Percentiles rank a stretch among this genome's conserved stretches.
Evolutionary conservation across 2,888 invertebrate species (phyloP).

Genomic region (Pheosia tremula): DNA sequence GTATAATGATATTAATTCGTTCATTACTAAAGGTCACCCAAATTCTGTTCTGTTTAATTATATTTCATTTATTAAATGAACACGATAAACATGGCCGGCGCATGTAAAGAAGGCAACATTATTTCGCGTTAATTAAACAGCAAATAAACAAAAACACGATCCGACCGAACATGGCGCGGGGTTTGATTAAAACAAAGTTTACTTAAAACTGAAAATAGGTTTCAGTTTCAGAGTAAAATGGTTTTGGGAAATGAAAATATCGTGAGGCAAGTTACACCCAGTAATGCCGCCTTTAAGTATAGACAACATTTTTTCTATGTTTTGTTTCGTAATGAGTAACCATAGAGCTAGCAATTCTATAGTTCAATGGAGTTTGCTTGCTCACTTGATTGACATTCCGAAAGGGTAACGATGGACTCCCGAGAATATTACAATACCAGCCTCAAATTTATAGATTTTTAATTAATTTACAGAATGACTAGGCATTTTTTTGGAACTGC

Average conservation of each 20-base stretch:
- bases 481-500: no score
- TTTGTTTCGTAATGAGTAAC: no score
- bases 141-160: constrained; percentile 33
- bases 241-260: constrained; percentile 1
- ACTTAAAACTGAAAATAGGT: constrained; percentile 1
- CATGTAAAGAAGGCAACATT: constrained; percentile 33
- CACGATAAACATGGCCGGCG: constrained; percentile 23
- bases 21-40: not conserved
- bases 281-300: no score
- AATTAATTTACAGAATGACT: no score
- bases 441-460: no score
- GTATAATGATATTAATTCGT: not conserved
- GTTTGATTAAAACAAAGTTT: constrained; percentile 25
- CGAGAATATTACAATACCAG: no score
- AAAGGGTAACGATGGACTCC: no score
- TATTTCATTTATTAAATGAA: constrained; percentile 20
- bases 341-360: no score
- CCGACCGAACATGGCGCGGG: constrained; percentile 29
- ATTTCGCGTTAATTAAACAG: constrained; percentile 38
- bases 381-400: no score
- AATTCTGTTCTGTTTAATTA: not conserved
- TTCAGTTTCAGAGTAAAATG: not conserved
- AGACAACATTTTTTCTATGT: no score
- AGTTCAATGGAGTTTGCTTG: no score
- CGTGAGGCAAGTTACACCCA: not conserved